Evolutionary conservation across 2,888 invertebrate species (phyloP), one percentile per base, ranked within the genome.

Genomic region (Heterodera filipjevi): DNA sequence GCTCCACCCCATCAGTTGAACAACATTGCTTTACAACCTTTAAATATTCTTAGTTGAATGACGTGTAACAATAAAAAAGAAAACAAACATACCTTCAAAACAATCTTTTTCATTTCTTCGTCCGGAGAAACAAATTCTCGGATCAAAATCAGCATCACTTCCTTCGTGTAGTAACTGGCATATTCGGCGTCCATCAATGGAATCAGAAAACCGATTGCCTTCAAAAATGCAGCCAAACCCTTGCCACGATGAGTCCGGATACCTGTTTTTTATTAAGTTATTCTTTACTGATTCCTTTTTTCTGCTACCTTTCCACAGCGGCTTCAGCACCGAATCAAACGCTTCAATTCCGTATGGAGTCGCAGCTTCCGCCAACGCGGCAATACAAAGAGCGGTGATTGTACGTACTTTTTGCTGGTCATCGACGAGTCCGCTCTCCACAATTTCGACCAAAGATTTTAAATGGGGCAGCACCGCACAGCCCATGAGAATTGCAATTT

Each of bases 31-130:
- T 99, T 80, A 99, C 99, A 81, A 98, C 95, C 93, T 93, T 79
- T 44, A 82, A 84, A 12, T 71, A 19, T 66, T 19, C 14, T 12
- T 75, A 0, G 53, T 0, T 1, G 0, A 6, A 71, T n/a, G 22
- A 71, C 14, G 3, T 2, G 14, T 12, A 19, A 49, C 46, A 12
- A 49, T 14, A 3, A 49, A 10, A 1, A n/a, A 71, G 39, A 19
- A 30, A 74, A 78, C 32, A 22, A 78, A 76, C 83, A 71, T n/a
- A 93, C 95, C 92, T 99, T 99, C 83, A 99, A 92, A 0, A 99
- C 99, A 91, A 99, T 99, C 90, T 99, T 99, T 91, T 99, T 99
- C 99, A 99, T 99, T 92, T 99, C 99, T 90, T 99, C 99, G 90
- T 99, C 99, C 0, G 99, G 99, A 79, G 98, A 98, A 91, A 97